phyloP scores from a whole-genome alignment of 64 coral and sea anemone species.

The Montipora foliosa region DNA sequence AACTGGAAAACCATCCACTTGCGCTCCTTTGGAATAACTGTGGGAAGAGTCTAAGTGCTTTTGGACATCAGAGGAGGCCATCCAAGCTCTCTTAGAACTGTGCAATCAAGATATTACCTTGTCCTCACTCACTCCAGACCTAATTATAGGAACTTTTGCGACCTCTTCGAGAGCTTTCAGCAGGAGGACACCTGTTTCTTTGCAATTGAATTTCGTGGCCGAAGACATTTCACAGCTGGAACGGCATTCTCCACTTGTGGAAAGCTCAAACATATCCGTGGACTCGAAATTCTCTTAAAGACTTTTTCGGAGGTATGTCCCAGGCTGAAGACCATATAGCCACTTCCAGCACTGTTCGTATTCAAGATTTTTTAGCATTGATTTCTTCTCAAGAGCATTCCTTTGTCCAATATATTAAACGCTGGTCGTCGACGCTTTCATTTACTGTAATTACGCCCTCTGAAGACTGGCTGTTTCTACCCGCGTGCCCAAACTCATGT shows the following conservation, averaged over 20 bases:
- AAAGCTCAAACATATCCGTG: not conserved
- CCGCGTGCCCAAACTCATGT: constrained; percentile 74
- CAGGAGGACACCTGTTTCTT: not conserved
- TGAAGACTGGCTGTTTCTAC: constrained; percentile 9
- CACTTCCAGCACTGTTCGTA: constrained; percentile 10
- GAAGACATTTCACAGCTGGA: constrained; percentile 38
- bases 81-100: constrained; percentile 41
- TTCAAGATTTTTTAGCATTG: not conserved
- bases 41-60: not conserved
- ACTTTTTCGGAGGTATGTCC: constrained; percentile 23
- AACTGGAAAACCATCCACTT: not conserved
- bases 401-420: not conserved
- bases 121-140: constrained; percentile 14
- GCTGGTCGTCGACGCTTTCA: not conserved
- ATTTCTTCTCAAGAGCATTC: not conserved
- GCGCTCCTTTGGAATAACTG: constrained; percentile 29
- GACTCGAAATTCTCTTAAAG: constrained; percentile 24
- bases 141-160: constrained; percentile 5
- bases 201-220: constrained; percentile 34
- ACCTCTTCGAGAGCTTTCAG: not conserved
- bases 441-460: constrained; percentile 24
- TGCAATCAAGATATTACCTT: constrained; percentile 61
- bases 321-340: constrained; percentile 7
- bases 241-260: constrained; percentile 31
- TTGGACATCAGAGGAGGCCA: not conserved